phyloP scores from a whole-genome alignment of 1,140 invertebrate genomes.

The Mizuhopecten yessoensis region DNA sequence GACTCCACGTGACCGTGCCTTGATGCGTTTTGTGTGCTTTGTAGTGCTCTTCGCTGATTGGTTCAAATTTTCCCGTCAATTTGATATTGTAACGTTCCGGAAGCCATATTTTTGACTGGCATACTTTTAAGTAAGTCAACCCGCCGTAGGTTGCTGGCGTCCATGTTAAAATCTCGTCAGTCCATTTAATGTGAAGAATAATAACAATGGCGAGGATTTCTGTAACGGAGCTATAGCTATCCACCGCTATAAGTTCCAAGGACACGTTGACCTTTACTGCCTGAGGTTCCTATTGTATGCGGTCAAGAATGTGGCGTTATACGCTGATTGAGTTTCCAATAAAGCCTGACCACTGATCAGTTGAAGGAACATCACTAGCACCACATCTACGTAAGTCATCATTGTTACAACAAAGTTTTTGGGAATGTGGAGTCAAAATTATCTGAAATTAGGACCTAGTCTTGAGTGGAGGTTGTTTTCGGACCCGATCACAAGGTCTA shows the following conservation, averaged over 20 bases:
- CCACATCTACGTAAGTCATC: too few relatives aligned
- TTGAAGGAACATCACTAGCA: not conserved
- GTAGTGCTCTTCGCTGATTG: conserved; percentile 51
- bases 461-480: too few relatives aligned
- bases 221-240: conserved; percentile 54
- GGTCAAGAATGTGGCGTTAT: not conserved
- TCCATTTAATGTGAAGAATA: conserved; percentile 51
- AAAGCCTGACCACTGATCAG: not conserved
- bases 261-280: conserved; percentile 54
- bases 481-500: too few relatives aligned
- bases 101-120: conserved; percentile 58
- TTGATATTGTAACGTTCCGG: conserved; percentile 58
- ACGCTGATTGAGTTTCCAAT: not conserved
- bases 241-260: conserved; percentile 53
- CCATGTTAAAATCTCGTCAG: conserved; percentile 57
- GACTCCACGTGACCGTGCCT: conserved; percentile 50
- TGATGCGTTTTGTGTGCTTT: conserved; percentile 46
- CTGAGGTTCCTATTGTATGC: conserved; percentile 58
- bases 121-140: not conserved
- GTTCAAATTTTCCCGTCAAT: conserved; percentile 46
- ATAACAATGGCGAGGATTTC: conserved; percentile 55
- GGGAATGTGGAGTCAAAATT: too few relatives aligned
- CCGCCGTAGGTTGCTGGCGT: conserved; percentile 53
- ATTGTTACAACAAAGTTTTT: too few relatives aligned
- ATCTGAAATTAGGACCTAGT: too few relatives aligned